These are phyloP conservation scores for Leptogaster cylindrica DNA, from an alignment of 2,888 invertebrate genomes.

Conservation along the genomic window DNA sequence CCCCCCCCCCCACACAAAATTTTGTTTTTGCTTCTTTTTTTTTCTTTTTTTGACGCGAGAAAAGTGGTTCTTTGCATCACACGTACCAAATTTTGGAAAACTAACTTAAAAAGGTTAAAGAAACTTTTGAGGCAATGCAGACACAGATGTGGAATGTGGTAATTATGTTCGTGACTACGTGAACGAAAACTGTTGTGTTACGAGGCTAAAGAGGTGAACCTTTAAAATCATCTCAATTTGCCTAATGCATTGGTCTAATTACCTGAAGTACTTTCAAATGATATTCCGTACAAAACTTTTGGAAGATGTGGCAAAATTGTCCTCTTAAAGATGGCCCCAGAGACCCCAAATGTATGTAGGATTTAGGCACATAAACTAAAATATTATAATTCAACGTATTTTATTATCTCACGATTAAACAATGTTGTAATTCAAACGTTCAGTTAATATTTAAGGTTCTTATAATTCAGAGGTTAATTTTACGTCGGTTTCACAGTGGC, in stretches of 20 bases:
- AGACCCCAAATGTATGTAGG: slow-evolving; percentile 20
- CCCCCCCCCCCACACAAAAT: too few species aligned
- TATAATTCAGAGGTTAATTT: too few species aligned
- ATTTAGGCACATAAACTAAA: too few species aligned
- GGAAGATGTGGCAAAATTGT: slow-evolving; percentile 6
- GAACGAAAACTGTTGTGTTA: slow-evolving; percentile 23
- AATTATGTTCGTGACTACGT: slow-evolving; percentile 24
- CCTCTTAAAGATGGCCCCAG: slow-evolving; percentile 32
- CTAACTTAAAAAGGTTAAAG: slow-evolving; percentile 23
- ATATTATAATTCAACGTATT: too few species aligned
- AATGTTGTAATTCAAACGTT: too few species aligned
- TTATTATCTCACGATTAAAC: too few species aligned
- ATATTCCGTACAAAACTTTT: background rate
- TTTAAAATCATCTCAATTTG: slow-evolving; percentile 34
- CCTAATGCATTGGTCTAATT: slow-evolving; percentile 35
- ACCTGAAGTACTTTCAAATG: slow-evolving; percentile 35
- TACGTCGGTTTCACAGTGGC: too few species aligned
- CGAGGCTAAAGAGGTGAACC: slow-evolving; percentile 19
- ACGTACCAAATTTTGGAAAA: slow-evolving; percentile 10
- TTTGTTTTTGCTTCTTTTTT: too few species aligned
- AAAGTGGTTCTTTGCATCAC: background rate
- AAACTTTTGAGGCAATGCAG: slow-evolving; percentile 1
- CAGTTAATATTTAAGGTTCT: too few species aligned
- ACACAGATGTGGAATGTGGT: slow-evolving; percentile 14
- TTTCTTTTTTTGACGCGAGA: background rate